Evolutionary conservation across 2,797 vertebrate species (phyloP), one percentile per base, ranked within the genome.

Genomic region (Anguilla anguilla): DNA sequence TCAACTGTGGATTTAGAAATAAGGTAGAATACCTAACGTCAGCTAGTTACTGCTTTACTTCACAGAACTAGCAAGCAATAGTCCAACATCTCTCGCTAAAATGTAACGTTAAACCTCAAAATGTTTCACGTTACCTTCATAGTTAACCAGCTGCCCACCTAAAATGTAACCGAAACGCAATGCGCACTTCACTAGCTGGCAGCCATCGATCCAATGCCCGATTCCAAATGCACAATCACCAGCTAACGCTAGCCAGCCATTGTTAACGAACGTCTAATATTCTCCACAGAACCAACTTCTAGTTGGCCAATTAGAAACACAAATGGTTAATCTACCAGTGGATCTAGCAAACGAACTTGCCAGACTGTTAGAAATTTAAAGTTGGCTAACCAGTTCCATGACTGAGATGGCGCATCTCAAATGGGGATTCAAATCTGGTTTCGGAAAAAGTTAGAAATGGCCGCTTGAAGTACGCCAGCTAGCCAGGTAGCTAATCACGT

Each of bases 401-500:
- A 28, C 64, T 69, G 72, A 67, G 39, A 59, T 59, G 49, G 69
- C 55, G 72, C 86, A 57, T 86, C 92, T 89, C 79, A 85, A 87
- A 87, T 0, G 31, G 83, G 88, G 49, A 81, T 72, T 59, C 64
- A 84, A 74, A 49, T 55, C 86, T 92, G 90, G 89, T 92, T 92
- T 93, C 92, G 90, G 93, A 93, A 87, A 87, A 90, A 89, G 90
- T 91, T 91, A 90, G 90, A 86, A 86, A 91, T 85, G 86, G 89
- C 86, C 90, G 88, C 87, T 85, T 79, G 90, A 74, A 90, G n/a
- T 85, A 61, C 28, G 35, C 57, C 92, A 84, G 90, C 89, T 10
- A 90, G 85, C 87, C 46, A 83, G 86, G 89, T 87, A 31, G 81
- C 88, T 89, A 91, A 91, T 88, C 89, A 92, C 90, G 1, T 91